A percentile compares a stretch with the other conserved stretches of the same genome.
These are phyloP conservation scores for Chloroceryle aenea DNA, from an alignment of 2,113 vertebrate genomes.

Conservation along the genomic window DNA sequence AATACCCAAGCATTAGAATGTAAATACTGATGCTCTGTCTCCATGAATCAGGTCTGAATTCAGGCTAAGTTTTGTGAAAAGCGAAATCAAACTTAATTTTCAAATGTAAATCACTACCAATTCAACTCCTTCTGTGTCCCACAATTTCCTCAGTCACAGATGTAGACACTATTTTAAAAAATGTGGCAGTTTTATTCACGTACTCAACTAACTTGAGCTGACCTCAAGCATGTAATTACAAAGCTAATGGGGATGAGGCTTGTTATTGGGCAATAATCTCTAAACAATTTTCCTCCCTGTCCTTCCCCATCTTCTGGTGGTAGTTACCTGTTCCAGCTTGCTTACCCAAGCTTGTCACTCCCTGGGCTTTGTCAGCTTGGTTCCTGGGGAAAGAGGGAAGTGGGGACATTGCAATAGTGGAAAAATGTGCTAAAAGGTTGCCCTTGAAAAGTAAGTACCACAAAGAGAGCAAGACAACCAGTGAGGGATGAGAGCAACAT, in stretches of 20 bases:
- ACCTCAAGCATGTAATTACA: not conserved
- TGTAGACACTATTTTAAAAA: not conserved
- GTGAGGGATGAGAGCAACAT: not conserved
- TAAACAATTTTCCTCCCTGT: not conserved
- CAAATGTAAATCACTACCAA: not conserved
- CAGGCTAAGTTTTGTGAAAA: not conserved
- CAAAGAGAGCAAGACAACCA: not conserved
- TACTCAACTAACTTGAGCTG: not conserved
- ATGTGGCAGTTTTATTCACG: not conserved
- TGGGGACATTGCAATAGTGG: not conserved
- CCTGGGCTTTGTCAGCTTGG: not conserved
- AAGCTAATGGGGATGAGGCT: not conserved
- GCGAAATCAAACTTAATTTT: not conserved
- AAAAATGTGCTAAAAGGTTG: not conserved
- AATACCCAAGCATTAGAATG: not conserved
- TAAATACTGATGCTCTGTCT: not conserved
- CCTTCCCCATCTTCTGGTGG: not conserved
- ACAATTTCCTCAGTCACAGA: not conserved
- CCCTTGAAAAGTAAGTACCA: not conserved
- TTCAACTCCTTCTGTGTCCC: not conserved
- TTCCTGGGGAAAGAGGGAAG: not conserved
- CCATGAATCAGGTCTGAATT: not conserved
- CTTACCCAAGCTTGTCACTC: not conserved
- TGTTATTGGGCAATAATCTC: not conserved
- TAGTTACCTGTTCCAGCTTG: not conserved